Percentiles rank a stretch among this genome's conserved stretches.
Conservation (phyloP, 2,888 invertebrate genomes). For the Stictocephala bisonia region DNA sequence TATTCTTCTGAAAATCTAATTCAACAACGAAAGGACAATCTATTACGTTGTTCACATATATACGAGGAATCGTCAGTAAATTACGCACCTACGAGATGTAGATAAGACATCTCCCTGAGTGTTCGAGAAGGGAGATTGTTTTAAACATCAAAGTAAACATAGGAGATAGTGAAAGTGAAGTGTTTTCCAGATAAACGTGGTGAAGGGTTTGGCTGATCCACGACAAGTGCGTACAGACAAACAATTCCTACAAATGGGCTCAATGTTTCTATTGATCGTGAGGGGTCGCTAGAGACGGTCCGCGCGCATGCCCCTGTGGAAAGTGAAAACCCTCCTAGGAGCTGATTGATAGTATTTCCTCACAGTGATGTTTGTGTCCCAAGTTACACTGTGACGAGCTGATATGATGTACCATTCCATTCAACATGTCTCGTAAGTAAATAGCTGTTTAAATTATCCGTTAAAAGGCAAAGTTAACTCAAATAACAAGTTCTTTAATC, state of each 20-base stretch:
- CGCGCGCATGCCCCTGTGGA: constrained; percentile 4
- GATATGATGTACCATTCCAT: too few species aligned
- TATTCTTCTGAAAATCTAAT: too few species aligned
- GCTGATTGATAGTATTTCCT: constrained; percentile 36
- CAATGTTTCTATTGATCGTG: constrained; percentile 32
- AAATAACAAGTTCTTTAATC: too few species aligned
- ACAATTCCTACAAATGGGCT: neutral
- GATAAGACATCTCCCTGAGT: too few species aligned
- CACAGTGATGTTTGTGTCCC: neutral
- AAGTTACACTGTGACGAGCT: too few species aligned
- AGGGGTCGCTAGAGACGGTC: neutral
- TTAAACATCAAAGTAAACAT: constrained; percentile 22
- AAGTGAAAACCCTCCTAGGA: neutral
- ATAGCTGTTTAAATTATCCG: too few species aligned
- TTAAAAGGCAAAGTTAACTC: too few species aligned
- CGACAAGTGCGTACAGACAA: constrained; percentile 4
- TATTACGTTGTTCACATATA: too few species aligned
- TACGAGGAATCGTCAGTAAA: too few species aligned
- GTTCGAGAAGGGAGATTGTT: neutral
- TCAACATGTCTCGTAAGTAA: too few species aligned
- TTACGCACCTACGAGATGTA: too few species aligned
- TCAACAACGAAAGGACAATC: too few species aligned
- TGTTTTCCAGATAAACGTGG: neutral
- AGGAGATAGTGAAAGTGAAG: constrained; percentile 5
- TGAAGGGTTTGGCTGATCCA: constrained; percentile 1